Evolutionary conservation across 1,140 invertebrate species (phyloP), one percentile per base, ranked within the genome.

Genomic region (Holcopasites calliopsidis): DNA sequence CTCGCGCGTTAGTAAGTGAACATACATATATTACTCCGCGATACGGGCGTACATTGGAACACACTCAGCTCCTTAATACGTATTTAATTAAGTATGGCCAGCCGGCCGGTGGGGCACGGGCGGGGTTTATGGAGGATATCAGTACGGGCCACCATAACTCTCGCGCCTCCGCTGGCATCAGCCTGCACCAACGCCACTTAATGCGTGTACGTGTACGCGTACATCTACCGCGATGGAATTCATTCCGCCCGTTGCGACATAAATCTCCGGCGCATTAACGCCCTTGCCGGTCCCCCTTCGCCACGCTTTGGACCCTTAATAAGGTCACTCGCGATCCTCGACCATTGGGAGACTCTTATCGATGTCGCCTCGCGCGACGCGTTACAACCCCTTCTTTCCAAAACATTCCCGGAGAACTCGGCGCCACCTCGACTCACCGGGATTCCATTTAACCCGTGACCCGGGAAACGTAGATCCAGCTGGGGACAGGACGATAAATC

Each of bases 41-140:
- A 77, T 81, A 76, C 72, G 79, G 64, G 55, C 74, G 81, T 80
- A 83, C 84, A 82, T 88, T 86, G 87, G 86, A 90, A 90, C 86
- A 90, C 89, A 90, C 89, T 90, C 88, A 83, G 86, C 70, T 75
- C 82, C 86, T 90, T 89, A 89, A 91, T 90, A 89, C 87, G 88
- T 87, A 90, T 90, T 90, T 90, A 90, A 91, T 89, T 90, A 89
- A 89, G 85, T 85, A 84, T 81, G 70, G 40, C 79, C 54, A 66
- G 71, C 50, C 58, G 74, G 72, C 54, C 57, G 66, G 70, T 57
- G 77, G 70, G 76, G 76, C 55, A 74, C 64, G 42, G 54, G 55
- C 54, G 68, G 84, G 79, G 80, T 87, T 87, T 85, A 86, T 81
- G 78, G 85, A 80, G 79, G 83, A 85, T 88, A 88, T 88, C 86